Conservation (phyloP, 1,140 invertebrate species). For the Cataglyphis hispanica region DNA sequence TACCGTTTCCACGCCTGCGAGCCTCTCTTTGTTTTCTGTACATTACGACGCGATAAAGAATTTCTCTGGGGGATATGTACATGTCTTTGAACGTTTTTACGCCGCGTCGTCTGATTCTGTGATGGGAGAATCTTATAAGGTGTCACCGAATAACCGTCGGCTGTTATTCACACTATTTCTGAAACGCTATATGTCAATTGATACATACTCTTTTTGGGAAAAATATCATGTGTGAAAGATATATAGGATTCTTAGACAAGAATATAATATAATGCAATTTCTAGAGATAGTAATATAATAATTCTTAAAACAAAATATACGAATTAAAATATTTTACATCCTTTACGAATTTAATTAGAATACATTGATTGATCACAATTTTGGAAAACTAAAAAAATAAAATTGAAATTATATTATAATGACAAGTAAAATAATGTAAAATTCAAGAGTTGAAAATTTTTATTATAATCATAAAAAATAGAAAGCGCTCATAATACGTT, state of each 20-base stretch:
- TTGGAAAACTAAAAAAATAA: neutral
- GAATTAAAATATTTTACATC: neutral
- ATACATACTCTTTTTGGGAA: neutral
- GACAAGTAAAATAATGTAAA: neutral
- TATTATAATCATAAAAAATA: neutral
- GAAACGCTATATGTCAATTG: neutral
- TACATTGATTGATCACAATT: neutral
- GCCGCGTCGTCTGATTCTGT: neutral
- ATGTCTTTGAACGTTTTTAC: conserved; percentile 53
- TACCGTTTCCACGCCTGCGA: conserved; percentile 37
- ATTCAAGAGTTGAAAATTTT: neutral
- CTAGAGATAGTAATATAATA: neutral
- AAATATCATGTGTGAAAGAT: neutral
- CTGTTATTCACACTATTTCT: conserved; percentile 6
- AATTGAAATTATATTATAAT: neutral
- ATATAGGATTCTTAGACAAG: neutral
- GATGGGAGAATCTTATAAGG: neutral
- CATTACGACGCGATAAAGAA: conserved; percentile 56
- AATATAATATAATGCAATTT: neutral
- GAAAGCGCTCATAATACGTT: neutral
- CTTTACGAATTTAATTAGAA: neutral
- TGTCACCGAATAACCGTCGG: neutral
- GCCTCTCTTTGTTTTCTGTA: conserved; percentile 50
- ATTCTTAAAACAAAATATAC: neutral
- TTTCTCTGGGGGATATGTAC: conserved; percentile 26